Evolutionary conservation across 2,888 invertebrate genomes (phyloP).

Genomic region (Acronicta alni): DNA sequence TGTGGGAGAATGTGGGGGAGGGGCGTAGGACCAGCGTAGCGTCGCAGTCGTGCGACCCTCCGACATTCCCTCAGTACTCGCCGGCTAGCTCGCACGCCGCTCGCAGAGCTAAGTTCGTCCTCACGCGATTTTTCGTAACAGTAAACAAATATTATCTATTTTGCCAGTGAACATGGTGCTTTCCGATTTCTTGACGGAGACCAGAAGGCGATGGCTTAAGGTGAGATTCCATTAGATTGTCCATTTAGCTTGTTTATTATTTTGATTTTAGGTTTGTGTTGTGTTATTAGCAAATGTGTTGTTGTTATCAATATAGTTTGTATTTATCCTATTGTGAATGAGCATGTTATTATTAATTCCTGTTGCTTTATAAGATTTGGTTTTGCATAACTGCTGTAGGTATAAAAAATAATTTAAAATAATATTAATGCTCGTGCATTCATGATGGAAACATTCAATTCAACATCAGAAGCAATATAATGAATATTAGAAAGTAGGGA

Average conservation of each 20-base stretch:
- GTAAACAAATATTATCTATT: conserved; percentile 27
- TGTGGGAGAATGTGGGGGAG: conserved; percentile 37
- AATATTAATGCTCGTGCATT: too few relatives aligned
- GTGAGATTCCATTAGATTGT: conserved; percentile 60
- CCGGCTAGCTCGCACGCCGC: conserved; percentile 60
- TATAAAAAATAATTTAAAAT: neutral
- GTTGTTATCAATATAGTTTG: conserved; percentile 20
- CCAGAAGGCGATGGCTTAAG: conserved; percentile 83
- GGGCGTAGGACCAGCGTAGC: conserved; percentile 48
- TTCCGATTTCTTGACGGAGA: conserved; percentile 83
- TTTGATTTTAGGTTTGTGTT: conserved; percentile 4
- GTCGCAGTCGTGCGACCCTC: conserved; percentile 49
- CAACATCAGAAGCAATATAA: too few relatives aligned
- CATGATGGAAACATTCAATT: too few relatives aligned
- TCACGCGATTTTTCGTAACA: conserved; percentile 50
- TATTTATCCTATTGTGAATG: conserved; percentile 12
- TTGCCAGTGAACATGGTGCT: conserved; percentile 75
- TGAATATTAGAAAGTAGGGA: too few relatives aligned
- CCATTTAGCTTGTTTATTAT: conserved; percentile 13
- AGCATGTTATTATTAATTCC: neutral
- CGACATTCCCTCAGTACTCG: conserved; percentile 69
- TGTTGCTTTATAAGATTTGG: neutral
- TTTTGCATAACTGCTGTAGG: neutral
- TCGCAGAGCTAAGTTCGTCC: conserved; percentile 30
- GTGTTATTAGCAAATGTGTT: conserved; percentile 15